phyloP scores from a whole-genome alignment of 2,113 vertebrate genomes.

The Holacanthus passer region DNA sequence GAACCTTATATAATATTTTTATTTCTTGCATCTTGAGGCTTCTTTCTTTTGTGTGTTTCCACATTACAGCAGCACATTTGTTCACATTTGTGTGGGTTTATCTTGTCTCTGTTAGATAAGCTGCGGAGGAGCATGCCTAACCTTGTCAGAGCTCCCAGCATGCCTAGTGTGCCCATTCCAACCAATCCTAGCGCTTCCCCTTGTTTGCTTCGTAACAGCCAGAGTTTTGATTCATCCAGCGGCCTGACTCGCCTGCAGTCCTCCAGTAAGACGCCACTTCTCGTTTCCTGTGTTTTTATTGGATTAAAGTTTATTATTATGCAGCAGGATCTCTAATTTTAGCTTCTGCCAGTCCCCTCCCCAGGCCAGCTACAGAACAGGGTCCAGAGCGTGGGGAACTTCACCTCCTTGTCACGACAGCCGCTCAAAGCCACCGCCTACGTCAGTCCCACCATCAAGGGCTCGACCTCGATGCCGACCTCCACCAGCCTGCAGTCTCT shows the following conservation, averaged over 20 bases:
- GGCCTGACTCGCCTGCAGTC: constrained; percentile 89
- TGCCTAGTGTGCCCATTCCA: constrained; percentile 80
- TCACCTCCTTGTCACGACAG: constrained; percentile 87
- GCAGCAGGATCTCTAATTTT: background rate
- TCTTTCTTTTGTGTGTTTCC: background rate
- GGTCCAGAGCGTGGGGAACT: constrained; percentile 91
- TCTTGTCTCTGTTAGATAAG: constrained; percentile 85
- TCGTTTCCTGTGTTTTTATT: background rate
- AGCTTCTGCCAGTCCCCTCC: constrained; percentile 85
- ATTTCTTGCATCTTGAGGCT: too few relatives aligned
- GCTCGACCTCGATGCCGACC: constrained; percentile 73
- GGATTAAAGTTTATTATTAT: fast-evolving
- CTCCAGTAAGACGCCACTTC: constrained; percentile 85
- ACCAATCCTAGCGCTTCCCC: constrained; percentile 79
- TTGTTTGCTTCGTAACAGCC: constrained; percentile 90
- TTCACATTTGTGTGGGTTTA: background rate
- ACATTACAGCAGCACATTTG: background rate
- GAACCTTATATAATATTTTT: too few relatives aligned
- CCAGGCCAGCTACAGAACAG: constrained; percentile 91
- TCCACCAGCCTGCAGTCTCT: constrained; percentile 83
- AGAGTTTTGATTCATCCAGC: constrained; percentile 93
- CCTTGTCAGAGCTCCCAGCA: constrained; percentile 82
- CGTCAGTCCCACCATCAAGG: constrained; percentile 92
- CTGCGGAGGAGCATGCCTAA: constrained; percentile 96
- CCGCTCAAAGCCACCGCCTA: constrained; percentile 94